A percentile compares a stretch with the other conserved stretches of the same genome.
phyloP scores from a whole-genome alignment of 2,888 invertebrate genomes.

The Mythimna impura region DNA sequence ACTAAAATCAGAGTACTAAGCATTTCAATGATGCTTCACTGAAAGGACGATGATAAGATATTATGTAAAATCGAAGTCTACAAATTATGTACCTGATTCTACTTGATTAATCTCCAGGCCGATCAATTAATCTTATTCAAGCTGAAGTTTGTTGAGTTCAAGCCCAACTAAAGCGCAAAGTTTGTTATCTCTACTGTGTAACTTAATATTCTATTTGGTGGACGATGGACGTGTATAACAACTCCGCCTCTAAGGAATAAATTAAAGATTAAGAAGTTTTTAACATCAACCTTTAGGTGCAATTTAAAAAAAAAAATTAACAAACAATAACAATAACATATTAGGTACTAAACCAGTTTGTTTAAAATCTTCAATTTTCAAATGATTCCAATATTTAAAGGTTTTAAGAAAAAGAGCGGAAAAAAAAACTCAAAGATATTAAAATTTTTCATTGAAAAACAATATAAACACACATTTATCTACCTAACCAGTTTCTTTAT shows the following conservation, averaged over 20 bases:
- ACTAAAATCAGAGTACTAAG: background rate
- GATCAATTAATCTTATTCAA: constrained; percentile 9
- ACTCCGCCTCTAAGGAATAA: background rate
- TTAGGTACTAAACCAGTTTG: no score
- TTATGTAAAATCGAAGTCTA: background rate
- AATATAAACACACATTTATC: no score
- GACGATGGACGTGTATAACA: background rate
- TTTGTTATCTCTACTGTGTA: background rate
- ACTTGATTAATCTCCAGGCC: background rate
- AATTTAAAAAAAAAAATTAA: no score
- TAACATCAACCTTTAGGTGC: no score
- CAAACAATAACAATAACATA: no score
- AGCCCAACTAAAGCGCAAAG: background rate
- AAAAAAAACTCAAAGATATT: no score
- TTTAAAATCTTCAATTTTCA: no score
- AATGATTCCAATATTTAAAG: no score
- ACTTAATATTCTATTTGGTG: background rate
- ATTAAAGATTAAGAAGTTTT: background rate
- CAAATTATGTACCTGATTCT: background rate
- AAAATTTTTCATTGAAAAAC: no score
- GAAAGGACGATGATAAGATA: background rate
- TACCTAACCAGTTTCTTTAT: no score
- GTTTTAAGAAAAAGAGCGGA: no score
- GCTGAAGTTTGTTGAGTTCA: background rate
- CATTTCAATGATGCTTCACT: background rate